Conservation (phyloP, 2,113 vertebrate genomes). For the Raja brachyura region DNA sequence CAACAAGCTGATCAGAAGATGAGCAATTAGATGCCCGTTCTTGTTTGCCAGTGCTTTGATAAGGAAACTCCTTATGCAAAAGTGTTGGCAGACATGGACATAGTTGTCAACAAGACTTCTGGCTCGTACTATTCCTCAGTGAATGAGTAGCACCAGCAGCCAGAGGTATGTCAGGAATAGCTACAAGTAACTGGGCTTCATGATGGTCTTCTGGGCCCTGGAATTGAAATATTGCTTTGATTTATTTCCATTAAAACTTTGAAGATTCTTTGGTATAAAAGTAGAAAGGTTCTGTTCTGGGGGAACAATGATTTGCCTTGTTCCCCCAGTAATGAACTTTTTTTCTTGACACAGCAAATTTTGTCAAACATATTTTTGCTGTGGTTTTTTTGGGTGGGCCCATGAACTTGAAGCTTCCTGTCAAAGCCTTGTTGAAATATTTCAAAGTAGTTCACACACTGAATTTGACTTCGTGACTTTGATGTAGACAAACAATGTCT, state of each 20-base stretch:
- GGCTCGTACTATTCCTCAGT: too few relatives aligned
- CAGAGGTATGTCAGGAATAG: neutral
- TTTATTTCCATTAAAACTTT: neutral
- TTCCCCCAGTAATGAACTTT: neutral
- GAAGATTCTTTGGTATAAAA: neutral
- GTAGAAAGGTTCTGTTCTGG: neutral
- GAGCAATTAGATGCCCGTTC: too few relatives aligned
- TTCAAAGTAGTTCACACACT: neutral
- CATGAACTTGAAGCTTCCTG: neutral
- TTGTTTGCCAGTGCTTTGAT: too few relatives aligned
- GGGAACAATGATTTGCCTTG: neutral
- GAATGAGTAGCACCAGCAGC: neutral
- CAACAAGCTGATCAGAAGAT: too few relatives aligned
- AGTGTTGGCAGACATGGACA: too few relatives aligned
- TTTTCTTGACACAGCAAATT: neutral
- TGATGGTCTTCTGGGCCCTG: neutral
- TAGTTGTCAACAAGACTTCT: too few relatives aligned
- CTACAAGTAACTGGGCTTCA: neutral
- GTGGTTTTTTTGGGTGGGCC: neutral
- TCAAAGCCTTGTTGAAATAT: neutral
- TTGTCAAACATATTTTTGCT: neutral
- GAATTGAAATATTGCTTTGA: neutral
- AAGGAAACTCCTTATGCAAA: too few relatives aligned
- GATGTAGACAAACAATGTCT: neutral
- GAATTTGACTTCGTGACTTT: neutral